Conservation (phyloP, 2,888 invertebrate genomes). For the Hedychridium roseum region DNA sequence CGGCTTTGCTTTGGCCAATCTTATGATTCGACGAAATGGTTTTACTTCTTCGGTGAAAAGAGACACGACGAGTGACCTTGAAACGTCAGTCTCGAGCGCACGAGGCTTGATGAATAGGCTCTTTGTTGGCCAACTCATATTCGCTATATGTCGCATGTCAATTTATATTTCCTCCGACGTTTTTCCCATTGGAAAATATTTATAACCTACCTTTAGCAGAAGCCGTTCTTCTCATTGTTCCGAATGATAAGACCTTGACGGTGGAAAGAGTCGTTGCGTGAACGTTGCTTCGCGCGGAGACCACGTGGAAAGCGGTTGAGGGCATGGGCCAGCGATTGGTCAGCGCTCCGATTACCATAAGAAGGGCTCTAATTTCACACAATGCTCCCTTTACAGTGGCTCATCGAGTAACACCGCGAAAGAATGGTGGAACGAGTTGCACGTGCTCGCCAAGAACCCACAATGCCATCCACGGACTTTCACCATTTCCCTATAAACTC, state of each 20-base stretch:
- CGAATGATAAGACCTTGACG: no score
- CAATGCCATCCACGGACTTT: slow-evolving; percentile 40
- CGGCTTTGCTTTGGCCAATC: no score
- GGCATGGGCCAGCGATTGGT: slow-evolving; percentile 54
- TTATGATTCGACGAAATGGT: no score
- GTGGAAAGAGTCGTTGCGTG: background rate
- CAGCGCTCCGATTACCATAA: slow-evolving; percentile 60
- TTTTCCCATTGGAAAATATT: no score
- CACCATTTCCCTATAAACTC: slow-evolving; percentile 52
- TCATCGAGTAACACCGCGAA: background rate
- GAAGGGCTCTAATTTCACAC: slow-evolving; percentile 60
- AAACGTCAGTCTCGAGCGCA: slow-evolving; percentile 27
- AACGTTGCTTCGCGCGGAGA: no score
- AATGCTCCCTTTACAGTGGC: slow-evolving; percentile 46
- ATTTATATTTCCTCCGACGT: no score
- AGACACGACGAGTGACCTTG: slow-evolving; percentile 33
- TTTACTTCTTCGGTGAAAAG: slow-evolving; percentile 29
- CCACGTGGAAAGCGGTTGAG: no score
- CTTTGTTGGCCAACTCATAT: no score
- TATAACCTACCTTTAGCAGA: no score
- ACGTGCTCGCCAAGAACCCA: background rate
- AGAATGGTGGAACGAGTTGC: background rate
- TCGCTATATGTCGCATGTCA: no score
- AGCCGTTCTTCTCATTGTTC: no score
- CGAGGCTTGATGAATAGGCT: slow-evolving; percentile 41